Evolutionary conservation across 1,140 invertebrate genomes (phyloP), one percentile per base, ranked within the genome.

Genomic region (Leptopilina clavipes): DNA sequence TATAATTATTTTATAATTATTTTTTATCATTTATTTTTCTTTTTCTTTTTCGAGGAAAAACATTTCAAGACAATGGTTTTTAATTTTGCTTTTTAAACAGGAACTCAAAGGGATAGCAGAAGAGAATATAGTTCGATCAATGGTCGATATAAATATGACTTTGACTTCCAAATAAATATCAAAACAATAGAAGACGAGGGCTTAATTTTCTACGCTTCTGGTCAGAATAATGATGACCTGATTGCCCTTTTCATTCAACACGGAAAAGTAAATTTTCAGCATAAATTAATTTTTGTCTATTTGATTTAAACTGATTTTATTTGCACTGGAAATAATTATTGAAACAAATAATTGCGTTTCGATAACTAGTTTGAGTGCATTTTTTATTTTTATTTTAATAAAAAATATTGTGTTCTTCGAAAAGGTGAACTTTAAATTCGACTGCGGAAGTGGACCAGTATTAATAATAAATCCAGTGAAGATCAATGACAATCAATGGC

Each of bases 401-500:
- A n/a, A n/a, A n/a, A n/a, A n/a, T n/a, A n/a, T n/a, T n/a, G n/a
- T n/a, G n/a, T 72, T 75, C 17, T 78, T 44, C 72, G 71, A 48
- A 72, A 72, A 93, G 91, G 83, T 97, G 14, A 86, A 93, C 71
- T 96, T 94, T 83, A 90, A 92, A 2, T 96, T 94, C 83, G 93
- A 94, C 81, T 95, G 93, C 88, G 96, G 95, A 40, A 93, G 90
- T 18, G 95, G 93, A n/a, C 88, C 93, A 0, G 94, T 92, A 0
- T 77, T 90, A 0, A 86, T 98, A 0, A 85, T 88, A 1, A 91
- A 89, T 31, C 83, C 91, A 0, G 83, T 86, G 1, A 90, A 89
- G 11, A 94, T 97, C 76, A 95, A 97, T 81, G 97, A 99, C 87
- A 94, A 94, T 9, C 85, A 94, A 44, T 99, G 98, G 98, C 98